Percentiles rank a stretch among this genome's conserved stretches.
Conservation (phyloP, 2,113 vertebrate species). For the Procapra przewalskii region DNA sequence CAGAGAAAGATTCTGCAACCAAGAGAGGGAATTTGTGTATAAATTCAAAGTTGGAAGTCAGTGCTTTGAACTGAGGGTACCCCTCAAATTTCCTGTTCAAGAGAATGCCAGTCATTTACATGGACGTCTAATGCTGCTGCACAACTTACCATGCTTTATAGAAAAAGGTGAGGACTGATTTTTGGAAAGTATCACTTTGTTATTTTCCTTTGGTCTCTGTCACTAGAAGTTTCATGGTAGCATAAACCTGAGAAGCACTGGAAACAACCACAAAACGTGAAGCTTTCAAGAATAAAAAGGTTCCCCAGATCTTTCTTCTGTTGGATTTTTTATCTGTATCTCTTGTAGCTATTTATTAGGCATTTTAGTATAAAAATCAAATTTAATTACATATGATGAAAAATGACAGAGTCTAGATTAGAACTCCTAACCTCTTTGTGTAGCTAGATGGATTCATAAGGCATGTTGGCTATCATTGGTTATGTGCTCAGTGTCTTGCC, state of each 20-base stretch:
- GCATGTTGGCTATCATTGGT: not conserved
- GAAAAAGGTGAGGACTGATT: slow-evolving; percentile 86
- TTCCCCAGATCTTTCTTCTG: not conserved
- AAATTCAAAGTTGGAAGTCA: slow-evolving; percentile 87
- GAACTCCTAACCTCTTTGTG: not conserved
- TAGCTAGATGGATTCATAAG: not conserved
- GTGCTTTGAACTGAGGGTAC: slow-evolving; percentile 87
- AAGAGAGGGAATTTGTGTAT: slow-evolving; percentile 91
- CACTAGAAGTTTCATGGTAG: not conserved
- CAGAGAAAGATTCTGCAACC: slow-evolving; percentile 80
- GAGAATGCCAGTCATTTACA: slow-evolving; percentile 91
- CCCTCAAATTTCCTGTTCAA: slow-evolving; percentile 89
- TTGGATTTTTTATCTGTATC: not conserved
- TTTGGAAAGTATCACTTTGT: not conserved
- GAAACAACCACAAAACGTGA: slow-evolving; percentile 10
- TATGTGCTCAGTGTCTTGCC: not conserved
- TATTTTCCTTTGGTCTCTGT: not conserved
- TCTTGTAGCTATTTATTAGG: not conserved
- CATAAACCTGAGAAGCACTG: not conserved
- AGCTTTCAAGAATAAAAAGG: not conserved
- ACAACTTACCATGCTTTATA: slow-evolving; percentile 92
- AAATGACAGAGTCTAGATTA: not conserved
- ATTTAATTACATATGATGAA: not conserved
- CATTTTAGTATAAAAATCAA: not conserved
- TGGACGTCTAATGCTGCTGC: slow-evolving; percentile 91